phyloP scores from a whole-genome alignment of 2,888 invertebrate species.

The Diplolepis rosae region DNA sequence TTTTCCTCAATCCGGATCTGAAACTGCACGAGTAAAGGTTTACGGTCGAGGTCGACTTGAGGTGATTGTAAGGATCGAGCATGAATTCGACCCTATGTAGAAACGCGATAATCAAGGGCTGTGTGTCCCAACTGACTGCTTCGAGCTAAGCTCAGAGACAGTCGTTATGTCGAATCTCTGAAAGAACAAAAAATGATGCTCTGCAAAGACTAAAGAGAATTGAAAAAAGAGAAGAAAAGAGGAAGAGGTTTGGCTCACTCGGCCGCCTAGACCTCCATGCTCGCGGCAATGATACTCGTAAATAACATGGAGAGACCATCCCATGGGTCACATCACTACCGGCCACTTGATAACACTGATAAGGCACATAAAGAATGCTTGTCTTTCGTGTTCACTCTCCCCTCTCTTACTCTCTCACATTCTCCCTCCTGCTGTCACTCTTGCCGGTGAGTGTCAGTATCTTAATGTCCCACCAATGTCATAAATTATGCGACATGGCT shows the following conservation, averaged over 20 bases:
- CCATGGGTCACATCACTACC: conserved; percentile 62
- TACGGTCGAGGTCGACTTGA: not conserved
- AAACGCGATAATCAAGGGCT: conserved; percentile 6
- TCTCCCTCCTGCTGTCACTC: conserved; percentile 49
- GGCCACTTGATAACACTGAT: conserved; percentile 67
- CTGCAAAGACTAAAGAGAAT: not conserved
- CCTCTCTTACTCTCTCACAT: conserved; percentile 48
- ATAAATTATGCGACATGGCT: conserved; percentile 68
- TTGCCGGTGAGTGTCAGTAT: conserved; percentile 62
- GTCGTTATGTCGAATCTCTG: conserved; percentile 49
- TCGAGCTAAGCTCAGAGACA: conserved; percentile 9
- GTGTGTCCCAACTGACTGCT: not conserved
- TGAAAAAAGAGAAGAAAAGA: conserved; percentile 32
- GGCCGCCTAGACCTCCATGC: conserved; percentile 53
- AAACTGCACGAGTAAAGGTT: not conserved
- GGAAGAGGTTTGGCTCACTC: conserved; percentile 42
- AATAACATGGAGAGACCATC: conserved; percentile 51
- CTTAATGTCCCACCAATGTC: conserved; percentile 67
- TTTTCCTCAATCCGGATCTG: conserved; percentile 2
- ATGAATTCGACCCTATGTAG: not conserved
- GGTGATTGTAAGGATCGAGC: not conserved
- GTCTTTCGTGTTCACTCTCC: conserved; percentile 55
- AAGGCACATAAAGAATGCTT: conserved; percentile 68
- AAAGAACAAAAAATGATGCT: conserved; percentile 36
- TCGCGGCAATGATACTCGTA: conserved; percentile 53